A percentile compares a stretch with the other conserved stretches of the same genome.
These are phyloP conservation scores for Sacculina carcini DNA, from an alignment of 2,888 invertebrate genomes.

Conservation along the genomic window DNA sequence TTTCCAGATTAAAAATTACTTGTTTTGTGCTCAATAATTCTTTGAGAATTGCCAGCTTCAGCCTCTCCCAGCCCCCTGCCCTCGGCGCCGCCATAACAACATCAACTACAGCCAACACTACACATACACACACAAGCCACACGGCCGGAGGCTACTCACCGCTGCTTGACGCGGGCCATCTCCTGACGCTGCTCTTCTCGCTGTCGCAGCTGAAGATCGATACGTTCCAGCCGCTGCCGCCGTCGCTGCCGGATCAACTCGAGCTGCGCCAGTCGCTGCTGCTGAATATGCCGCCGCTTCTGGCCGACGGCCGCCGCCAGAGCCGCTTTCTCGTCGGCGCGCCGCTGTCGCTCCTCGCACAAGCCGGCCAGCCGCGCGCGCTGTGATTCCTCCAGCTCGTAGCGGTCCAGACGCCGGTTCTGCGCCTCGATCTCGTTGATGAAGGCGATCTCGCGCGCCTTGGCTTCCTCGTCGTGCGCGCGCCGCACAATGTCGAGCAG, in stretches of 20 bases:
- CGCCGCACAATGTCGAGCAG: conserved; percentile 50
- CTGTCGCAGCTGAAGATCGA: conserved; percentile 48
- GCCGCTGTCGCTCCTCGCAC: conserved; percentile 58
- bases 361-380: conserved; percentile 34
- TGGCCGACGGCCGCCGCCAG: conserved; percentile 81
- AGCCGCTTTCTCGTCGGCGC: conserved; percentile 83
- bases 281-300: conserved; percentile 53
- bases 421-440: conserved; percentile 87
- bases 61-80: too few relatives aligned
- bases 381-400: conserved; percentile 20
- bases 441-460: conserved; percentile 86
- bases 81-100: too few relatives aligned
- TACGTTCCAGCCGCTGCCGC: conserved; percentile 51
- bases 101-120: too few relatives aligned
- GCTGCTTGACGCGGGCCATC: conserved; percentile 46
- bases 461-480: conserved; percentile 92
- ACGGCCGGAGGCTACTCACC: conserved; percentile 17
- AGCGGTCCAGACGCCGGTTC: conserved; percentile 36
- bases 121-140: too few relatives aligned
- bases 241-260: conserved; percentile 50
- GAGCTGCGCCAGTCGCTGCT: conserved; percentile 37
- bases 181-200: conserved; percentile 48
- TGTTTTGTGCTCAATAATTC: too few relatives aligned
- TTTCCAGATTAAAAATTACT: too few relatives aligned
- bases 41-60: too few relatives aligned